Percentiles rank a stretch among this genome's conserved stretches.
Conservation (phyloP, 2,797 vertebrate genomes). For the Ceyx erithaca region DNA sequence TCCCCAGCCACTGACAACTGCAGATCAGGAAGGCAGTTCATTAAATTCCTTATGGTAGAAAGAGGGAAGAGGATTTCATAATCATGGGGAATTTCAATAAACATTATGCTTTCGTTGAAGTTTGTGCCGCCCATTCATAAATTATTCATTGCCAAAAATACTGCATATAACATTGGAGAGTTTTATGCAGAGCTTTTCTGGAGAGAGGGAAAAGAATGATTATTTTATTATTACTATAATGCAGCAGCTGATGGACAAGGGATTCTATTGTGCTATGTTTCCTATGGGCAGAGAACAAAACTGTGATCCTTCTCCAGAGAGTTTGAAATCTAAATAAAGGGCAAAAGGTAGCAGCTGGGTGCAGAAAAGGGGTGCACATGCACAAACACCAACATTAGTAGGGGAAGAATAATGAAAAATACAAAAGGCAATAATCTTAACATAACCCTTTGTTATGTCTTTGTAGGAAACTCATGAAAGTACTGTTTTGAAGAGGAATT, state of each 20-base stretch:
- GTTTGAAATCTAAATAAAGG: background rate
- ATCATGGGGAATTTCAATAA: background rate
- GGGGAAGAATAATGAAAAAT: background rate
- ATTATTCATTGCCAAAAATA: background rate
- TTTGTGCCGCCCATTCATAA: background rate
- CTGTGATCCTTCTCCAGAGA: background rate
- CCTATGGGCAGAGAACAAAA: background rate
- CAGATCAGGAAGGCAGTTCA: background rate
- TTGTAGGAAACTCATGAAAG: background rate
- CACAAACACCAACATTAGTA: background rate
- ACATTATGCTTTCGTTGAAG: background rate
- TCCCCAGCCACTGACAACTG: background rate
- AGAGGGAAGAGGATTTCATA: background rate
- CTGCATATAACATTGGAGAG: background rate
- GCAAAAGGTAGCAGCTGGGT: background rate
- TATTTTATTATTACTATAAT: background rate
- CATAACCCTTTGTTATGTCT: background rate
- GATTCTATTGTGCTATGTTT: background rate
- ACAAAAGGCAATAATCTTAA: background rate
- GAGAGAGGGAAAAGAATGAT: background rate
- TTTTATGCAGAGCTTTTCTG: background rate
- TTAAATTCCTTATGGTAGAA: background rate
- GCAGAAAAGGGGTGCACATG: background rate
- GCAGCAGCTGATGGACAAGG: background rate
- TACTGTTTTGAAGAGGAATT: background rate